Percentiles rank a stretch among this genome's conserved stretches.
Evolutionary conservation across 1,140 invertebrate genomes (phyloP).

Genomic region (Atta colombica): DNA sequence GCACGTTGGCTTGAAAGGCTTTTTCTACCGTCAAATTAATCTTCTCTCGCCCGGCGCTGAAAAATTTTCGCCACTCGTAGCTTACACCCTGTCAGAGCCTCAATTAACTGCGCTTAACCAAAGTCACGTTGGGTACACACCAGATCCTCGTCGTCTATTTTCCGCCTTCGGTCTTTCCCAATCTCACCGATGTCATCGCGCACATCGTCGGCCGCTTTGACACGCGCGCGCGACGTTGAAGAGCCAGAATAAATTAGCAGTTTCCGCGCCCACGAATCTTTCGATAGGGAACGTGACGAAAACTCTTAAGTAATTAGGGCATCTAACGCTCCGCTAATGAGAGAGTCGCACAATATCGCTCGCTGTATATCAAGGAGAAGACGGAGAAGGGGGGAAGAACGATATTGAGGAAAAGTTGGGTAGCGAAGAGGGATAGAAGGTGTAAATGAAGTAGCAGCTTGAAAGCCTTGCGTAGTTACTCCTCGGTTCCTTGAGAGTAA

Average conservation of each 20-base stretch:
- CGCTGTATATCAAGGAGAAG: slow-evolving; percentile 51
- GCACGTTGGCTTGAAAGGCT: background rate
- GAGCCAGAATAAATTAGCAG: slow-evolving; percentile 61
- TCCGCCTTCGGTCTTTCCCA: slow-evolving; percentile 3
- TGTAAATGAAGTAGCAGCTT: slow-evolving; percentile 52
- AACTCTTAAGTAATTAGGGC: slow-evolving; percentile 64
- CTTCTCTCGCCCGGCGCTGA: slow-evolving; percentile 17
- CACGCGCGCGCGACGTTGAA: background rate
- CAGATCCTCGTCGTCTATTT: slow-evolving; percentile 29
- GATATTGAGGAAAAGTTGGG: slow-evolving; percentile 34
- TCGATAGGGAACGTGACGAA: background rate
- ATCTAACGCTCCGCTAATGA: slow-evolving; percentile 63
- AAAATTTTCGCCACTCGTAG: slow-evolving; percentile 12
- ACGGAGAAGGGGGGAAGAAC: too few relatives aligned
- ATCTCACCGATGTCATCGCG: slow-evolving; percentile 16
- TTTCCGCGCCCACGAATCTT: background rate
- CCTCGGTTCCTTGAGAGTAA: slow-evolving; percentile 35
- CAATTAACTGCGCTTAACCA: slow-evolving; percentile 56
- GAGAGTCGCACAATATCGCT: slow-evolving; percentile 32
- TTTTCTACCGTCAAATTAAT: slow-evolving; percentile 38
- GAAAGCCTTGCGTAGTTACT: slow-evolving; percentile 66
- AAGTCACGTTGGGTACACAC: slow-evolving; percentile 55
- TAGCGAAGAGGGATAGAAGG: slow-evolving; percentile 2
- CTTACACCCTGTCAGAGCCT: slow-evolving; percentile 11
- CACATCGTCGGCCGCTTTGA: slow-evolving; percentile 31